Conservation (phyloP, 2,113 vertebrate species). For the Perca fluviatilis region DNA sequence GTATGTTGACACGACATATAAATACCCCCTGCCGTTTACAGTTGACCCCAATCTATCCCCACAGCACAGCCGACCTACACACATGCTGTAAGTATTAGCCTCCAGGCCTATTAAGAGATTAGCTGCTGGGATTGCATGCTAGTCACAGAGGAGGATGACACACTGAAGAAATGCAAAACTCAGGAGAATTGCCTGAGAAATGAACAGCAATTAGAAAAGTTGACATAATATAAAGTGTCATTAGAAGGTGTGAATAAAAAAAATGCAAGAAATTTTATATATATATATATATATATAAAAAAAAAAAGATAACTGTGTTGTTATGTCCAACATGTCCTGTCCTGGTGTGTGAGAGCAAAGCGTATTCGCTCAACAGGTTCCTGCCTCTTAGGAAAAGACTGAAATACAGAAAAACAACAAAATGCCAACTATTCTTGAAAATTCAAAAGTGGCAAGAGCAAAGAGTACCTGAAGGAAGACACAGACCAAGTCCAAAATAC, state of each 20-base stretch:
- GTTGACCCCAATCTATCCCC: constrained; percentile 72
- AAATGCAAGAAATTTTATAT: neutral
- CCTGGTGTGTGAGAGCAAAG: constrained; percentile 2
- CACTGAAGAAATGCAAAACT: constrained; percentile 36
- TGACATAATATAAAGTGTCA: neutral
- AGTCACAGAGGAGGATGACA: constrained; percentile 40
- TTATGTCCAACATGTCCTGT: neutral
- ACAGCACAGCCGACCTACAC: constrained; percentile 52
- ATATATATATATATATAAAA: neutral
- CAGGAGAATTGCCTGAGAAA: constrained; percentile 11
- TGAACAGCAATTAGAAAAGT: constrained; percentile 6
- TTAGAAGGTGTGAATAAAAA: neutral
- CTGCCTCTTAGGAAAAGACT: neutral
- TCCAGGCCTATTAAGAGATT: constrained; percentile 82
- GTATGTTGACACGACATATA: constrained; percentile 37
- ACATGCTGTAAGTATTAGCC: constrained; percentile 72
- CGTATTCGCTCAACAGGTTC: neutral
- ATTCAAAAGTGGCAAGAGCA: neutral
- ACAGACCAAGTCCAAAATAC: neutral
- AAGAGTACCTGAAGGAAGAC: neutral
- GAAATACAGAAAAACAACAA: neutral
- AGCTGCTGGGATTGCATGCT: constrained; percentile 58
- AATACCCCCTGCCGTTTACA: constrained; percentile 47
- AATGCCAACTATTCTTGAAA: neutral
- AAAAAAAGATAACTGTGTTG: neutral